These are phyloP conservation scores for Oxyruncus cristatus DNA, from an alignment of 2,113 vertebrate genomes.

Conservation along the genomic window DNA sequence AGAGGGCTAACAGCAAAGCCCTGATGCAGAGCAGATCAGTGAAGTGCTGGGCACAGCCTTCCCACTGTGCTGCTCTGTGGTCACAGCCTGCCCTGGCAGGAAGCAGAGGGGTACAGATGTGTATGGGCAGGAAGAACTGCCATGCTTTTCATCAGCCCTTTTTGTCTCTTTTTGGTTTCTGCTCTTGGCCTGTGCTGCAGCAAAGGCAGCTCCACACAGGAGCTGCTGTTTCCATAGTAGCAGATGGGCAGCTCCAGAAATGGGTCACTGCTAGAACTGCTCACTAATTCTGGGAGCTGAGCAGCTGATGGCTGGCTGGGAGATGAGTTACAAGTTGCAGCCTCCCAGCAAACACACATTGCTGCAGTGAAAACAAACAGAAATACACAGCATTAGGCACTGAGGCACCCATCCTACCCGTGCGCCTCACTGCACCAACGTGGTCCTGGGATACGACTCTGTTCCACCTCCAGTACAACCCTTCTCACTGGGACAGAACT, in stretches of 20 bases:
- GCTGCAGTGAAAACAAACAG: conserved; percentile 16
- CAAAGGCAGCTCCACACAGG: not conserved
- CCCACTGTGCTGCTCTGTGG: not conserved
- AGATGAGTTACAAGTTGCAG: not conserved
- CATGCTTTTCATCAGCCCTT: not conserved
- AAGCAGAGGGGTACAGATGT: not conserved
- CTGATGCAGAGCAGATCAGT: not conserved
- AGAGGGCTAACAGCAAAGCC: not conserved
- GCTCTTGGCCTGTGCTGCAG: not conserved
- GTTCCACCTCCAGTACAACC: not conserved
- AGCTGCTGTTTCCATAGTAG: conserved; percentile 68
- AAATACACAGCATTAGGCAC: not conserved
- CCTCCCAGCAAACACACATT: not conserved
- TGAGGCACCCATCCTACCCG: not conserved
- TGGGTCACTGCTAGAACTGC: conserved; percentile 57
- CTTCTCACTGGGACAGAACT: not conserved
- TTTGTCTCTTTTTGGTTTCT: not conserved
- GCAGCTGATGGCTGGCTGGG: conserved; percentile 19
- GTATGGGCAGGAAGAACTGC: not conserved
- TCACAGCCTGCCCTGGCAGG: not conserved
- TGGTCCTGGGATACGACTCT: not conserved
- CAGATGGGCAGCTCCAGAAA: conserved; percentile 66
- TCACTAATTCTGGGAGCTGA: conserved; percentile 41
- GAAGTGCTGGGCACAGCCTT: not conserved
- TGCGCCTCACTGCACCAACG: not conserved